Evolutionary conservation across 1,140 invertebrate genomes (phyloP).

Genomic region (Hylaeus anthracinus): DNA sequence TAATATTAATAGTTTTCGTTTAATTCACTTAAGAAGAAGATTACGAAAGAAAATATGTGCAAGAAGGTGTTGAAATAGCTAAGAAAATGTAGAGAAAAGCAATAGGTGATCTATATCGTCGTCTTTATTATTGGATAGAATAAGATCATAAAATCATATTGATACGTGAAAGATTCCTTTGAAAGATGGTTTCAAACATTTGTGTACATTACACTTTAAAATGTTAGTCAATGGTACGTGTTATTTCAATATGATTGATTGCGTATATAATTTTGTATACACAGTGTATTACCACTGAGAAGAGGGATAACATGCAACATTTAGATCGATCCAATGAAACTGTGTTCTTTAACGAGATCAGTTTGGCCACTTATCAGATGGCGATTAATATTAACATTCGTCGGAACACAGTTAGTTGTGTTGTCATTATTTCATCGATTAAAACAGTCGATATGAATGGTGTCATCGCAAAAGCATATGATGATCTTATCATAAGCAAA

Average conservation of each 20-base stretch:
- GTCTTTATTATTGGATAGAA: conserved; percentile 55
- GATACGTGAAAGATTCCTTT: conserved; percentile 27
- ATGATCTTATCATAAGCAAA: conserved; percentile 15
- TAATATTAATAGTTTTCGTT: conserved; percentile 17
- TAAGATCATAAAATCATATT: conserved; percentile 23
- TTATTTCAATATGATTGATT: conserved; percentile 36
- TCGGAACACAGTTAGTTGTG: conserved; percentile 24
- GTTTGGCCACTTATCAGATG: conserved; percentile 11
- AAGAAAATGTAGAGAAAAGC: conserved; percentile 3
- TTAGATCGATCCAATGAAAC: conserved; percentile 38
- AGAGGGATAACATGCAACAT: conserved; percentile 58
- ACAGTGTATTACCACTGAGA: conserved; percentile 33
- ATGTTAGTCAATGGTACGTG: conserved; percentile 19
- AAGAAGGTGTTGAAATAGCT: conserved; percentile 11
- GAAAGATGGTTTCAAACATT: conserved; percentile 21
- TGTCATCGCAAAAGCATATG: conserved; percentile 17
- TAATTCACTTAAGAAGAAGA: conserved; percentile 1
- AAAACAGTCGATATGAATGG: conserved; percentile 19
- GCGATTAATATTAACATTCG: conserved; percentile 24
- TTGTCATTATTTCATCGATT: conserved; percentile 37
- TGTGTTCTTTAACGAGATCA: conserved; percentile 38
- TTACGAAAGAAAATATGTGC: conserved; percentile 1
- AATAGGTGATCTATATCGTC: conserved; percentile 35
- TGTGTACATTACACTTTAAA: conserved; percentile 24
- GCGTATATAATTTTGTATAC: conserved; percentile 35